phyloP scores from a whole-genome alignment of 1,140 invertebrate genomes.

The Cydia amplana region DNA sequence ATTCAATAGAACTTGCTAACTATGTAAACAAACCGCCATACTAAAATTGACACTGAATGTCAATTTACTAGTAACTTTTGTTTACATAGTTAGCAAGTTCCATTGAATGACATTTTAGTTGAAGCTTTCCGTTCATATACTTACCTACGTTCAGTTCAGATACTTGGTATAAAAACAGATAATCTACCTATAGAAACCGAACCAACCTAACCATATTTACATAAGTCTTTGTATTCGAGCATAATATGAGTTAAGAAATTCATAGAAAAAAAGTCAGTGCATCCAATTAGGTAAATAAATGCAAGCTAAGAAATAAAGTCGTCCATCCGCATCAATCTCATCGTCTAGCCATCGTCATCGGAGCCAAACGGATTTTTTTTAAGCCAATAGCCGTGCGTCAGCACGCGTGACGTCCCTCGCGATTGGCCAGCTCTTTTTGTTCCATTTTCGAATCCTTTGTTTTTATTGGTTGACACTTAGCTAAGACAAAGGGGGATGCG shows the following conservation, averaged over 20 bases:
- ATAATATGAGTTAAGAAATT: not conserved
- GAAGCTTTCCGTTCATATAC: too few relatives aligned
- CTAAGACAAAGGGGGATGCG: conserved; percentile 77
- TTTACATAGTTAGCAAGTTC: too few relatives aligned
- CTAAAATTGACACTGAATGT: too few relatives aligned
- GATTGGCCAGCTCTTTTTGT: conserved; percentile 77
- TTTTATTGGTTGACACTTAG: conserved; percentile 80
- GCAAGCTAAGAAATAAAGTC: conserved; percentile 47
- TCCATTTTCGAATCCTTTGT: conserved; percentile 79
- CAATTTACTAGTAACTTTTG: too few relatives aligned
- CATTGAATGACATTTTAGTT: too few relatives aligned
- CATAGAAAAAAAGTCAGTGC: not conserved
- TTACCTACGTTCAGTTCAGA: too few relatives aligned
- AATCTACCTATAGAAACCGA: not conserved
- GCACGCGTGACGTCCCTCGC: conserved; percentile 73
- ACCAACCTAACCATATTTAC: not conserved
- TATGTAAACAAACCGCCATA: too few relatives aligned
- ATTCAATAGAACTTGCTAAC: too few relatives aligned
- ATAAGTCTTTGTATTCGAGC: not conserved
- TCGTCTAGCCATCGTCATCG: conserved; percentile 71
- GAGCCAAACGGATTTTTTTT: conserved; percentile 75
- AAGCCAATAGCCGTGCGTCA: conserved; percentile 77
- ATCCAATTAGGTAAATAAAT: conserved; percentile 47
- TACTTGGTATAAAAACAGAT: too few relatives aligned
- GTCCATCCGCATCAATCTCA: conserved; percentile 67